Evolutionary conservation across 2,888 invertebrate genomes (phyloP).

Genomic region (Diarsia mendica): DNA sequence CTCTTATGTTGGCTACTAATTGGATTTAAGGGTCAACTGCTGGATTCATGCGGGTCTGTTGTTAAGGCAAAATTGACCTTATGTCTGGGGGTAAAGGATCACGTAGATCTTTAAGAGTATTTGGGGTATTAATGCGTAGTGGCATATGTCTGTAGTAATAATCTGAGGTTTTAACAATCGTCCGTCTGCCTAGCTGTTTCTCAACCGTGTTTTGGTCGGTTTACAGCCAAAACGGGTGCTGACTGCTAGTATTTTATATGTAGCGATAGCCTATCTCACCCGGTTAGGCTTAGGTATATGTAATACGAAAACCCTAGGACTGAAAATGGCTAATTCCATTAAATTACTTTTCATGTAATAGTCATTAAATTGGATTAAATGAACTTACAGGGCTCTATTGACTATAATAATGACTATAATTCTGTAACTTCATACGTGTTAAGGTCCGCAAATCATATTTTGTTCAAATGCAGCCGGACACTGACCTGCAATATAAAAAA

Average conservation of each 20-base stretch:
- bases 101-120: background rate
- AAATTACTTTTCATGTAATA: too few species aligned
- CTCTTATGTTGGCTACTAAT: constrained; percentile 23
- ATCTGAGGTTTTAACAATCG: background rate
- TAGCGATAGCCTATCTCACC: background rate
- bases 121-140: background rate
- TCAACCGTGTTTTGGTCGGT: background rate
- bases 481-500: too few species aligned
- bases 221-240: background rate
- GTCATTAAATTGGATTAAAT: too few species aligned
- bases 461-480: too few species aligned
- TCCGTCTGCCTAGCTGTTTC: background rate
- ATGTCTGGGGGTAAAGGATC: background rate
- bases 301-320: too few species aligned
- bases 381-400: too few species aligned
- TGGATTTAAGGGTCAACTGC: constrained; percentile 24
- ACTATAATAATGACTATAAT: too few species aligned
- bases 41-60: background rate
- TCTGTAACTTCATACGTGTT: too few species aligned
- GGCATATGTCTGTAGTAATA: background rate
- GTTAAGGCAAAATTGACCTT: background rate
- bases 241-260: background rate
- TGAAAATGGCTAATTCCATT: too few species aligned
- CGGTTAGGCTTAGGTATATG: too few species aligned
- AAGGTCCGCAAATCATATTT: too few species aligned